These are phyloP conservation scores for Ceryle rudis DNA, from an alignment of 2,797 vertebrate genomes.

Conservation along the genomic window DNA sequence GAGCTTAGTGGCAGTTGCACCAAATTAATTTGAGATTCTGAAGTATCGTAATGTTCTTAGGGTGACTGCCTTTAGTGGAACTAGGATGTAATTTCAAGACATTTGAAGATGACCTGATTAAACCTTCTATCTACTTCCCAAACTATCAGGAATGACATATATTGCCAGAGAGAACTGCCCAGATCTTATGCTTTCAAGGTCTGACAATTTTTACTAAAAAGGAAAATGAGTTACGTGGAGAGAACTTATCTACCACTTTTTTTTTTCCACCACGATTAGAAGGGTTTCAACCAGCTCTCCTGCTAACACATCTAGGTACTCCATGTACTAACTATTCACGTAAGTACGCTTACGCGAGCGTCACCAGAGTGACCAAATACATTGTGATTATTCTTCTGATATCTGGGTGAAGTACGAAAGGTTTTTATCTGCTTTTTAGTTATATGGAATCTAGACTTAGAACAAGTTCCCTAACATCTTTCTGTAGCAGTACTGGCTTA, in stretches of 20 bases:
- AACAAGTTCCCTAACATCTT: background rate
- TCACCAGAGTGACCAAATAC: background rate
- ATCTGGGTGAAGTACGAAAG: background rate
- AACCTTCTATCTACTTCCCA: background rate
- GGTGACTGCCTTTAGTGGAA: background rate
- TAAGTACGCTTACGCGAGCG: background rate
- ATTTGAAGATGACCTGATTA: slow-evolving; percentile 20
- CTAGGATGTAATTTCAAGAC: background rate
- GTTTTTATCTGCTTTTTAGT: background rate
- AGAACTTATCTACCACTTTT: background rate
- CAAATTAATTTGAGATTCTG: slow-evolving; percentile 54
- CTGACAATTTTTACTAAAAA: background rate
- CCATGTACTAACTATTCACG: background rate
- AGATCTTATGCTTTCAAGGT: background rate
- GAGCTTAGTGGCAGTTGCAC: background rate
- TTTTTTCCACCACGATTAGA: background rate
- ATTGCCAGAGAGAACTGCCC: background rate
- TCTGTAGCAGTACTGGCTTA: background rate
- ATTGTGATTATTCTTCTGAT: background rate
- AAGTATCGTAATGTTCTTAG: slow-evolving; percentile 1
- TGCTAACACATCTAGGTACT: background rate
- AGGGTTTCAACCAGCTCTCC: background rate
- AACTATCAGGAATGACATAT: background rate
- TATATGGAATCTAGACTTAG: background rate
- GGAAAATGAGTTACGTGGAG: background rate